Percentiles rank a stretch among this genome's conserved stretches.
phyloP scores from a whole-genome alignment of 1,140 invertebrate genomes.

The Lerema accius region DNA sequence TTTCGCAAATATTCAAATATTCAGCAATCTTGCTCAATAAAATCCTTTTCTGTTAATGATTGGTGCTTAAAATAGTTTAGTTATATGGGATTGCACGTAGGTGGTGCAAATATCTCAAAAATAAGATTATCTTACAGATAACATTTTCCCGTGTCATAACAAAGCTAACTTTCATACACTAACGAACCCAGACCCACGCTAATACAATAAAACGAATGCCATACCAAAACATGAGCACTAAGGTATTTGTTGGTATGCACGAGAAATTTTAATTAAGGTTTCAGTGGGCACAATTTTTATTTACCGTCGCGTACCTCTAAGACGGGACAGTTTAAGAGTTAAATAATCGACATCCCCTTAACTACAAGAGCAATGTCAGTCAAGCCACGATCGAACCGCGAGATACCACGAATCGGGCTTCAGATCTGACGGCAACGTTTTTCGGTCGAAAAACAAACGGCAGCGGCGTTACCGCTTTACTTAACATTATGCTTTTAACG shows the following conservation, averaged over 20 bases:
- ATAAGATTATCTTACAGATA: background rate
- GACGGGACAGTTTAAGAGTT: slow-evolving; percentile 49
- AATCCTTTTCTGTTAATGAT: no score
- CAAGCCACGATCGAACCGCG: slow-evolving; percentile 56
- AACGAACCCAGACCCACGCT: slow-evolving; percentile 25
- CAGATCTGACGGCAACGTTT: slow-evolving; percentile 61
- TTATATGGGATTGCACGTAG: no score
- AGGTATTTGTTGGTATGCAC: slow-evolving; percentile 45
- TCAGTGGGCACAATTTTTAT: slow-evolving; percentile 51
- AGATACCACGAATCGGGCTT: slow-evolving; percentile 62
- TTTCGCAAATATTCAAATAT: no score
- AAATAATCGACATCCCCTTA: slow-evolving; percentile 62
- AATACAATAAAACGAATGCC: slow-evolving; percentile 40
- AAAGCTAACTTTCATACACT: slow-evolving; percentile 17
- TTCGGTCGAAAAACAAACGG: slow-evolving; percentile 60
- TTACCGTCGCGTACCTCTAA: slow-evolving; percentile 43
- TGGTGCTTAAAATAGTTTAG: no score
- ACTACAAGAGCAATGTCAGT: slow-evolving; percentile 54
- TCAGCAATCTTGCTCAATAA: no score
- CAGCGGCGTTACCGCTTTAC: slow-evolving; percentile 56
- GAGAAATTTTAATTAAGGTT: slow-evolving; percentile 59
- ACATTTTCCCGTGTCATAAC: slow-evolving; percentile 9
- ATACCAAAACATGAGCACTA: slow-evolving; percentile 47
- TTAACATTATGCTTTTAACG: slow-evolving; percentile 70
- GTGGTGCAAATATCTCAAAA: background rate